Percentiles rank a stretch among this genome's conserved stretches.
phyloP scores from a whole-genome alignment of 2,113 vertebrate genomes.

The Myrmophylax atrothorax region DNA sequence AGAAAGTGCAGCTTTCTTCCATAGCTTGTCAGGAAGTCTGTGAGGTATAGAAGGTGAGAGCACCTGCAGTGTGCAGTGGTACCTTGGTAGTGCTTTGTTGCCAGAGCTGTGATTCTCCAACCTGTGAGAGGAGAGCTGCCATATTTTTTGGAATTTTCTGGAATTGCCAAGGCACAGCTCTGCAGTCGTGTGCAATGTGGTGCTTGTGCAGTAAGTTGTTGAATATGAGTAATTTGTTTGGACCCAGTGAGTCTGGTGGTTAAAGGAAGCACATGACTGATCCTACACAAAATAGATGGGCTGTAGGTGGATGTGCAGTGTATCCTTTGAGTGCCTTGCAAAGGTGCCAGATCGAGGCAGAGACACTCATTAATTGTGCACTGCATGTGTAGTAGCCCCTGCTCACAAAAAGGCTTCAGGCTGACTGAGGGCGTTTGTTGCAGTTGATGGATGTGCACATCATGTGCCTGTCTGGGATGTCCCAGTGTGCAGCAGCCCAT shows the following conservation, averaged over 20 bases:
- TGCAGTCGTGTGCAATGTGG: neutral
- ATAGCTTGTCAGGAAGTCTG: neutral
- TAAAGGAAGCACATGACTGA: neutral
- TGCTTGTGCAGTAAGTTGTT: neutral
- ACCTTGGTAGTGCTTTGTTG: neutral
- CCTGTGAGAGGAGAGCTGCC: neutral
- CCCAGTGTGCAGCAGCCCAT: rapidly evolving
- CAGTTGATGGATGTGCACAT: neutral
- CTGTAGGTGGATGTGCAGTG: neutral
- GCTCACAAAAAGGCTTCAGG: neutral
- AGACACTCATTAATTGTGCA: neutral
- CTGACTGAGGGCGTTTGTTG: neutral
- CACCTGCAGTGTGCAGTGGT: neutral
- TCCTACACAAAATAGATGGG: neutral
- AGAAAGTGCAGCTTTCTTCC: neutral
- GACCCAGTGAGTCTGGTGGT: neutral
- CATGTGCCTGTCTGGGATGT: neutral
- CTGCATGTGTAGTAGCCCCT: neutral
- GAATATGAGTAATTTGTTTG: neutral
- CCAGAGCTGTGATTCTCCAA: neutral
- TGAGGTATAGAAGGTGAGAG: neutral
- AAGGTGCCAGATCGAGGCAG: neutral
- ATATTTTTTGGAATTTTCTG: neutral
- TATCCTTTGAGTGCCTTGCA: neutral
- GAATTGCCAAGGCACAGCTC: neutral